Evolutionary conservation across 1,140 invertebrate species (phyloP).

Genomic region (Aricia agestis): DNA sequence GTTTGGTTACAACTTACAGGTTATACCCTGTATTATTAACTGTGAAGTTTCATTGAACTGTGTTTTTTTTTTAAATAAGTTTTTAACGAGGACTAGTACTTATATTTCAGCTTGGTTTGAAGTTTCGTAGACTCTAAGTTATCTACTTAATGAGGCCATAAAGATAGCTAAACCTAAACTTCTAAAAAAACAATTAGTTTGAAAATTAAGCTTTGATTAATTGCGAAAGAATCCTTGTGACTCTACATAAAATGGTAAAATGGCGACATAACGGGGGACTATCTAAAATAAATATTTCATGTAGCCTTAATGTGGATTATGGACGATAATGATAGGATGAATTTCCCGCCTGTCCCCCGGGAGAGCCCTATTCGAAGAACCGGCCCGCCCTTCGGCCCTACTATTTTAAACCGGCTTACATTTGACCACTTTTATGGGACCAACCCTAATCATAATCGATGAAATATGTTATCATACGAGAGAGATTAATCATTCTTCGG

Average conservation of each 20-base stretch:
- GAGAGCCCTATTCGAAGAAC: not conserved
- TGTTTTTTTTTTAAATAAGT: too few species aligned
- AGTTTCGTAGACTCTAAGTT: too few species aligned
- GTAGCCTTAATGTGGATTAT: constrained; percentile 2
- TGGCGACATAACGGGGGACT: not conserved
- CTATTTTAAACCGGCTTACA: constrained; percentile 5
- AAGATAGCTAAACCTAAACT: not conserved
- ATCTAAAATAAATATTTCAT: not conserved
- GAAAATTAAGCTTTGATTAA: not conserved
- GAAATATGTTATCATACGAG: not conserved
- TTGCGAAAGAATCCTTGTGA: not conserved
- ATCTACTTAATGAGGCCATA: too few species aligned
- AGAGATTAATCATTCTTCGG: not conserved
- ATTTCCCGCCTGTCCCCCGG: not conserved
- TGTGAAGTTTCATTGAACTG: too few species aligned
- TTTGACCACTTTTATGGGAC: not conserved
- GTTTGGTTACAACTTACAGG: too few species aligned
- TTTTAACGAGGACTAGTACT: too few species aligned
- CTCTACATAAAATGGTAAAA: not conserved
- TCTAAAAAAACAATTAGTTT: not conserved
- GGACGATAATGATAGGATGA: constrained; percentile 6
- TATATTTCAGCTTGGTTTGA: too few species aligned
- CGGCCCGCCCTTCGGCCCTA: not conserved
- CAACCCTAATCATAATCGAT: not conserved
- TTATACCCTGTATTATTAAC: too few species aligned